phyloP scores from a whole-genome alignment of 2,888 invertebrate genomes.

The Rhamnusium bicolor region DNA sequence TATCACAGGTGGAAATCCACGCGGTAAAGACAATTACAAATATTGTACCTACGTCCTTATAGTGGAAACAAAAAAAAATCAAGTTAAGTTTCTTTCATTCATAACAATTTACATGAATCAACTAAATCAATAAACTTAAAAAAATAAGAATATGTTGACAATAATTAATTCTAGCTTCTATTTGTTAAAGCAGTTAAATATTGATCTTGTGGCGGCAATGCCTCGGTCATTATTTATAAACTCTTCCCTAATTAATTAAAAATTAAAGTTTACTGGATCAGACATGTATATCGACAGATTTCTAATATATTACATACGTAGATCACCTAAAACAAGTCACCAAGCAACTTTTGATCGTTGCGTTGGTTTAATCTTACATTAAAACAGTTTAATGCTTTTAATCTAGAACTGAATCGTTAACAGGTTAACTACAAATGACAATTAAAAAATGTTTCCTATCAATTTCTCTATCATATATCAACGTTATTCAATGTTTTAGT shows the following conservation, averaged over 20 bases:
- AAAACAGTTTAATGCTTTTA: constrained; percentile 1
- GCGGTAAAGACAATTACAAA: no score
- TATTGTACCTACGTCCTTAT: no score
- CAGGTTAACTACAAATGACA: not conserved
- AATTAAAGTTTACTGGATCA: not conserved
- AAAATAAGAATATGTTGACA: no score
- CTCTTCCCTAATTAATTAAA: not conserved
- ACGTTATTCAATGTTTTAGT: not conserved
- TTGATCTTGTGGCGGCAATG: no score
- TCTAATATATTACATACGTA: not conserved
- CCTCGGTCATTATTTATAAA: not conserved
- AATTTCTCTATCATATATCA: not conserved
- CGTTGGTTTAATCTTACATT: not conserved
- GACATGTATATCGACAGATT: not conserved
- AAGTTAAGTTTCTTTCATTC: no score
- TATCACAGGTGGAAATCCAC: no score
- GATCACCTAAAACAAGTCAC: constrained; percentile 1
- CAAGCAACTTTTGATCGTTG: not conserved
- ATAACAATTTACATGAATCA: no score
- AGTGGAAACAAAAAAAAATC: no score
- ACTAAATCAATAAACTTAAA: no score
- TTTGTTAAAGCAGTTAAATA: no score
- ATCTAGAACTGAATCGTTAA: not conserved
- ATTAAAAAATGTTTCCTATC: constrained; percentile 8
- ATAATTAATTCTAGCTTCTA: no score